Conservation (phyloP, 64 coral and sea anemone genomes). For the Pocillopora verrucosa region DNA sequence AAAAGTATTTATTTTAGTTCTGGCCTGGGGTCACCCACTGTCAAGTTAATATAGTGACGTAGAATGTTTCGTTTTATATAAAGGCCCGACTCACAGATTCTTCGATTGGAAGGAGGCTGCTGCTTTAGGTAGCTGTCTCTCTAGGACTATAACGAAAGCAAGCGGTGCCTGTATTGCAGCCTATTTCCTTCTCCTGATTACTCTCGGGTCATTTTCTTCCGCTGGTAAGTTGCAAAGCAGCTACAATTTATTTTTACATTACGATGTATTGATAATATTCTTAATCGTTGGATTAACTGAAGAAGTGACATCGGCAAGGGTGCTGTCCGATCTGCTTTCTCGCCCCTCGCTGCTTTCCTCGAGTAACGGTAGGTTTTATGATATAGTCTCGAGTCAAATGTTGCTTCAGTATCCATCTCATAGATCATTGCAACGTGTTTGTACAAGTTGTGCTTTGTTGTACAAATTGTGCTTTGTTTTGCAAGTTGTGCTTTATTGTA, state of each 20-base stretch:
- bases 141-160: neutral
- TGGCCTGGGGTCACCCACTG: no score
- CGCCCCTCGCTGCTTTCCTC: no score
- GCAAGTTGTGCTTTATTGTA: no score
- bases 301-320: neutral
- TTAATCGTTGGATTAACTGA: neutral
- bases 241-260: neutral
- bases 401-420: neutral
- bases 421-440: neutral
- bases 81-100: no score
- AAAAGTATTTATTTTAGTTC: no score
- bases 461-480: no score
- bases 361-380: no score
- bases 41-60: no score
- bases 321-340: neutral
- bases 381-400: no score
- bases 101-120: no score
- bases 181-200: neutral
- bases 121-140: neutral
- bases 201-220: no score
- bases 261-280: neutral
- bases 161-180: neutral
- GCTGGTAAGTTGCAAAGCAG: neutral
- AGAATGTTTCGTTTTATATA: no score
- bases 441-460: neutral